Evolutionary conservation across 2,797 vertebrate genomes (phyloP), one percentile per base, ranked within the genome.

Genomic region (Eremophila alpestris): DNA sequence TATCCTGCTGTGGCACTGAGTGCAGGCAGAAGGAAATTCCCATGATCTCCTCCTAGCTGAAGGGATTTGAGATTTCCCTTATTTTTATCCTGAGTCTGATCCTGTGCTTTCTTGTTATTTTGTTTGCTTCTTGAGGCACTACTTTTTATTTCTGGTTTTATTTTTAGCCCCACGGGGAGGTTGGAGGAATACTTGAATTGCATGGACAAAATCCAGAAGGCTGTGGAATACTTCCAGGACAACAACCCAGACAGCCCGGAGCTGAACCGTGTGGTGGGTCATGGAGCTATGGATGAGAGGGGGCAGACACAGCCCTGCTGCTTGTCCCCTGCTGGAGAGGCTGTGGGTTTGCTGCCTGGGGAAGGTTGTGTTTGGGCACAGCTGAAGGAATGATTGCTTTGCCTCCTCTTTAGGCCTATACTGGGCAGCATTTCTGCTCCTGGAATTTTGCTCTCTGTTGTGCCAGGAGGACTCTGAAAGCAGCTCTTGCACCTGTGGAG

Each of bases 201-300:
- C 79, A 99, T 99, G 78, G 99, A 99, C 68, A 99, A 98, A 97
- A 99, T 99, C 90, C 99, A 99, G 98, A 99, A 99, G 96, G 99
- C 99, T 1, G 99, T 99, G 95, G 99, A 99, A 67, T 99, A 99
- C 82, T 99, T 99, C 93, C 99, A 99, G 94, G 99, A 99, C 96
- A 99, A 99, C 92, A 99, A 99, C 89, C 99, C 99, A 0, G 99
- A 99, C 97, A 99, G 99, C 84, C 99, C 99, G 0, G 99, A 99
- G 77, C 98, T 99, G 95, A 99, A 99, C 97, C 99, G 99, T 45
- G 99, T 99, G 99, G 99, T 99, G 98, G 94, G 96, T 91, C 1
- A 1, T 26, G 69, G 10, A 10, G 24, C 54, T 81, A 1, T 10
- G 68, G 68, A 9, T 15, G 32, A 56, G 49, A 71, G 26, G 45